Base-by-base conservation (phyloP, 2,797 vertebrate species). In the Echeneis naucrates region DNA sequence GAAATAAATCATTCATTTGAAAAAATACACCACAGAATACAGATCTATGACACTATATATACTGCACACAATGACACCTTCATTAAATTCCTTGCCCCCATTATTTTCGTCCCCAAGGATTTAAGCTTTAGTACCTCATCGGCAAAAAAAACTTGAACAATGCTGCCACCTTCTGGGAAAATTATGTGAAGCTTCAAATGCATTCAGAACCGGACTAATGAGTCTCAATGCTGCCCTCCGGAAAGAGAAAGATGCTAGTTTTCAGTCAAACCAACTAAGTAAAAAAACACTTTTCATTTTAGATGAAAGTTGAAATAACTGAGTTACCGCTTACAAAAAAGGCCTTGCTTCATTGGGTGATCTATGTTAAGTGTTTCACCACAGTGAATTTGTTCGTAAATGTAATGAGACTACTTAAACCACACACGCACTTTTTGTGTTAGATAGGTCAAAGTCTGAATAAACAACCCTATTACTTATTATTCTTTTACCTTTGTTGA, bases 121-220 rank as follows among this genome's bases (percentile, higher is more conserved):
- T 24, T 44, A 2, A 44, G 19, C 8, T 2, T 44, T 1, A 19
- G 7, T 32, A 69, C 14, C n/a, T 37, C 5, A 38, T 4, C 2
- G 45, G 27, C 4, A 19, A 70, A 26, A 3, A 17, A 30, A 30
- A 38, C 2, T 2, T 65, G 33, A 77, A 38, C 42, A 84, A 71
- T 81, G 48, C 78, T 83, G 84, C 91, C 91, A 79, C 74, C 90
- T 77, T 73, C 68, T 89, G 92, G 88, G 78, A 0, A 37, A 72
- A 13, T 4, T 0, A 13, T 37, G 37, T 17, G 0, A 30, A 38
- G 33, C 68, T 11, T 21, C 27, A 37, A 30, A 54, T 9, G 7
- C 16, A n/a, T 54, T 59, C 32, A 9, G 14, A 65, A 37, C 44
- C 17, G 4, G 7, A 60, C 3, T 12, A 38, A 45, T 9, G 9